Evolutionary conservation across 2,797 vertebrate genomes (phyloP).

Genomic region (Astyanax mexicanus): DNA sequence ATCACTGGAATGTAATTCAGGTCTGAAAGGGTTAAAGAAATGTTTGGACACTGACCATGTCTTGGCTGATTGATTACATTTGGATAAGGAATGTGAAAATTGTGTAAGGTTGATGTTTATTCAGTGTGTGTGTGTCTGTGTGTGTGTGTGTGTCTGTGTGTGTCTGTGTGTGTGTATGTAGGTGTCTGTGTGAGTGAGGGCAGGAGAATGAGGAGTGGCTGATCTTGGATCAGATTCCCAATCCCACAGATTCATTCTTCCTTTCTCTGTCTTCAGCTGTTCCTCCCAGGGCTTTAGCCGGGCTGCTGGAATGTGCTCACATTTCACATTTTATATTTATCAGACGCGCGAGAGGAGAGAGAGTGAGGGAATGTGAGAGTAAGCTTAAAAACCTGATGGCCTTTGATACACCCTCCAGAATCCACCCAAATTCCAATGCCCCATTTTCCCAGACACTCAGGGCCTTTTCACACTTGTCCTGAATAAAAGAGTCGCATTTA

Average conservation of each 20-base stretch:
- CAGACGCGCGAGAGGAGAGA: conserved; percentile 59
- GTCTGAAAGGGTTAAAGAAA: no score
- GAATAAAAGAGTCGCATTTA: no score
- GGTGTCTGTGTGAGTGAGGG: conserved; percentile 10
- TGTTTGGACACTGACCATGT: neutral
- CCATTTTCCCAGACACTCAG: neutral
- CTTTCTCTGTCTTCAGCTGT: conserved; percentile 72
- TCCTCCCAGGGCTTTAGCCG: conserved; percentile 59
- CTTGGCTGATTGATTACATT: neutral
- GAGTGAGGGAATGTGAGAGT: conserved; percentile 47
- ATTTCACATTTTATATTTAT: conserved; percentile 76
- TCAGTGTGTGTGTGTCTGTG: conserved; percentile 30
- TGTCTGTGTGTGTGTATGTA: conserved; percentile 45
- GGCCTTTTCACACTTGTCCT: no score
- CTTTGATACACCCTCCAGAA: neutral
- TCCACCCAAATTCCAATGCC: neutral
- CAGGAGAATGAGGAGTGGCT: conserved; percentile 7
- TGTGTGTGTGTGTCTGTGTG: conserved; percentile 38
- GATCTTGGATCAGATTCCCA: conserved; percentile 46
- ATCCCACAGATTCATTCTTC: conserved; percentile 61
- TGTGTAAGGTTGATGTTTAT: neutral
- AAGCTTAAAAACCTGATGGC: conserved; percentile 32
- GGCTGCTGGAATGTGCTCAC: conserved; percentile 73
- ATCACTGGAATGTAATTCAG: no score
- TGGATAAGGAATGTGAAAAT: neutral